phyloP scores from a whole-genome alignment of 2,797 vertebrate species.

The Toxotes lorentzi region DNA sequence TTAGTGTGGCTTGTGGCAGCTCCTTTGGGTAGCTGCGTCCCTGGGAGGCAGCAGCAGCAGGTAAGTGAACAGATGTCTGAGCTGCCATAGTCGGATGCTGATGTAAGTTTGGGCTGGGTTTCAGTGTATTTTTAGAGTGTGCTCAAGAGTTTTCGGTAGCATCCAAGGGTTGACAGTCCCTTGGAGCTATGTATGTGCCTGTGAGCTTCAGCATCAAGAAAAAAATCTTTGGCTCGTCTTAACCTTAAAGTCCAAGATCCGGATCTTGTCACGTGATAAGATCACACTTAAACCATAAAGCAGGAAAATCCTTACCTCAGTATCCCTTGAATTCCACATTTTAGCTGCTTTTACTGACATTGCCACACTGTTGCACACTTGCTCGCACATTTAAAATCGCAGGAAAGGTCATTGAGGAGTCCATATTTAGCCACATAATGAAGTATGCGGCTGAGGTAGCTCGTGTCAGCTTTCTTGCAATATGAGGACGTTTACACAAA shows the following conservation, averaged over 20 bases:
- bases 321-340: not conserved
- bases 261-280: conserved; percentile 3
- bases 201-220: not conserved
- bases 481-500: conserved; percentile 68
- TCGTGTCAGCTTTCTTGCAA: conserved; percentile 37
- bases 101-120: conserved; percentile 23
- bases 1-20: conserved; percentile 21
- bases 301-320: not conserved
- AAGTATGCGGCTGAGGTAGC: conserved; percentile 11
- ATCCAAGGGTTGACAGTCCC: not conserved
- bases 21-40: conserved; percentile 31
- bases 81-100: conserved; percentile 38
- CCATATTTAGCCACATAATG: conserved; percentile 4
- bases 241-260: not conserved
- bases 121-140: conserved; percentile 37
- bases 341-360: conserved; percentile 12
- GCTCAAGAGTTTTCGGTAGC: conserved; percentile 5
- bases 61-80: conserved; percentile 72
- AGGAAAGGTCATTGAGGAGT: not conserved
- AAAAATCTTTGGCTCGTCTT: conserved; percentile 4
- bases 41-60: conserved; percentile 56
- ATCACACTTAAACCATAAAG: not conserved
- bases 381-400: not conserved
- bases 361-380: not conserved
- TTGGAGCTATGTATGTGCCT: not conserved